These are phyloP conservation scores for Trichomalopsis sarcophagae DNA, from an alignment of 1,140 invertebrate species.

Conservation along the genomic window DNA sequence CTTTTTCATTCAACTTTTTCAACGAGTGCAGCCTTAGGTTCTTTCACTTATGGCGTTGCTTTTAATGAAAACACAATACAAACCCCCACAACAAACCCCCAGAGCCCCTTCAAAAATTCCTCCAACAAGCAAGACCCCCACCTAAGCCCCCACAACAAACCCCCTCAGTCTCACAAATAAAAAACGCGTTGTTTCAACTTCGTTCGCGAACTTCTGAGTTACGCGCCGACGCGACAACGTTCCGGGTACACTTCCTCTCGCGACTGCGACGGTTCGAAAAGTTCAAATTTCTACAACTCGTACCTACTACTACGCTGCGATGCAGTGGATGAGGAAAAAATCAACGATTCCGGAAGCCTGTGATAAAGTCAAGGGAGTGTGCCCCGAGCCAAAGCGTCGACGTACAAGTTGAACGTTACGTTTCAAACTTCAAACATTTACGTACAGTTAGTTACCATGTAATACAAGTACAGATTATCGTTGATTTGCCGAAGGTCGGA, in stretches of 20 bases:
- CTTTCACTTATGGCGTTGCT: slow-evolving; percentile 74
- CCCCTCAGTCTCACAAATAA: slow-evolving; percentile 67
- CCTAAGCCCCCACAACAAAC: slow-evolving; percentile 63
- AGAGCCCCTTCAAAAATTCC: slow-evolving; percentile 63
- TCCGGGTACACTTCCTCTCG: neutral
- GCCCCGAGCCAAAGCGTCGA: slow-evolving; percentile 6
- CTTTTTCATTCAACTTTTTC: slow-evolving; percentile 66
- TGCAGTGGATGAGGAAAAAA: neutral
- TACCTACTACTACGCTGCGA: neutral
- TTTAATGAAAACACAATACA: slow-evolving; percentile 72
- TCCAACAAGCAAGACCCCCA: slow-evolving; percentile 59
- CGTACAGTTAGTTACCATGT: slow-evolving; percentile 71
- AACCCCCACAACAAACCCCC: slow-evolving; percentile 61
- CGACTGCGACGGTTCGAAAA: neutral
- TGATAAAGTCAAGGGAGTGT: neutral
- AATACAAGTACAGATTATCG: slow-evolving; percentile 71
- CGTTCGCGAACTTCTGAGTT: slow-evolving; percentile 64
- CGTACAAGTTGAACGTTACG: slow-evolving; percentile 61
- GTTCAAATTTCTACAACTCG: no score
- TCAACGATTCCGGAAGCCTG: neutral
- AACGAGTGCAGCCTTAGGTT: slow-evolving; percentile 73
- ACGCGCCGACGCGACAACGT: neutral
- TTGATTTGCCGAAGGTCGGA: slow-evolving; percentile 65
- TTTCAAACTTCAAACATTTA: slow-evolving; percentile 71
- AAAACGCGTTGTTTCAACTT: slow-evolving; percentile 73